A percentile compares a stretch with the other conserved stretches of the same genome.
Conservation (phyloP, 2,797 vertebrate species). For the Cetoscarus ocellatus region DNA sequence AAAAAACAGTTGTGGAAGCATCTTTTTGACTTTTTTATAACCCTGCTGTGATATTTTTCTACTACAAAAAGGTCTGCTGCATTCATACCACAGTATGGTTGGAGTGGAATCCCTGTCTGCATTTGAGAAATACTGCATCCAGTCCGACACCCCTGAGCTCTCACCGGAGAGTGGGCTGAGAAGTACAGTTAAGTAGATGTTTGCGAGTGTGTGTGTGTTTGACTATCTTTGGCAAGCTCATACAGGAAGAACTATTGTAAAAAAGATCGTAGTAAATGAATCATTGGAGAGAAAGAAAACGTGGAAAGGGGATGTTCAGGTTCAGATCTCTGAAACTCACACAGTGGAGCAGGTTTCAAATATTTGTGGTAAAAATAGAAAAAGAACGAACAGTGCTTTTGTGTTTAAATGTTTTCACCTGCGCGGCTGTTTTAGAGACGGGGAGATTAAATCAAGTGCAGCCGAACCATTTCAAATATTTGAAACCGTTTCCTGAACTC, state of each 20-base stretch:
- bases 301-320: conserved; percentile 52
- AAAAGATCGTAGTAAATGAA: conserved; percentile 88
- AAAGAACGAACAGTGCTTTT: conserved; percentile 69
- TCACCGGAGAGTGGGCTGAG: conserved; percentile 92
- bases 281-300: conserved; percentile 90
- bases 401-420: conserved; percentile 58
- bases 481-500: conserved; percentile 64
- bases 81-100: conserved; percentile 72
- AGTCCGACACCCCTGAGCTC: conserved; percentile 86
- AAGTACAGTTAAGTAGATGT: conserved; percentile 90
- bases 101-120: conserved; percentile 69
- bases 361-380: conserved; percentile 47
- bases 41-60: conserved; percentile 49
- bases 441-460: conserved; percentile 46
- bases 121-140: conserved; percentile 63
- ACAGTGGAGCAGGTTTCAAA: conserved; percentile 70
- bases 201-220: conserved; percentile 95
- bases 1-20: conserved; percentile 62
- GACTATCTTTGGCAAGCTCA: conserved; percentile 99
- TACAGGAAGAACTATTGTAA: conserved; percentile 98
- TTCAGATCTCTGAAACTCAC: conserved; percentile 50
- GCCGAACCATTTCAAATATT: conserved; percentile 69
- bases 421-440: conserved; percentile 43
- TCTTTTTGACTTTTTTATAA: conserved; percentile 46
- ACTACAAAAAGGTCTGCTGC: conserved; percentile 60